Base-by-base conservation (phyloP, 2,888 invertebrate species). In the Polyploca ridens region DNA sequence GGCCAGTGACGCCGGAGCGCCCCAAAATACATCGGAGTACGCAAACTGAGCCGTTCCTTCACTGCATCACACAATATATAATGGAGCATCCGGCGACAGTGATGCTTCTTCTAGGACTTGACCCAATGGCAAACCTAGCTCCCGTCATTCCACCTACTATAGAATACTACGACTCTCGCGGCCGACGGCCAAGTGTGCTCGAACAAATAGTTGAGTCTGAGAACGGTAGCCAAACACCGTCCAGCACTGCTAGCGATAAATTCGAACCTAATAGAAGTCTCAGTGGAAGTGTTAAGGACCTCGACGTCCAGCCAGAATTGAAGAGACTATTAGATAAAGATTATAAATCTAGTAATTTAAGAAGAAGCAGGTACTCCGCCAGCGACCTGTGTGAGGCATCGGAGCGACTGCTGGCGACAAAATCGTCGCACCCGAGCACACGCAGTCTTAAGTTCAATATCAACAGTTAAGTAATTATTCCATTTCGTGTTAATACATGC, bases 11-110 rank as follows among this genome's bases (percentile, higher is more conserved):
- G 38, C 91, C 93, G 19, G 93, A 93, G 67, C 84, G 88, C 44
- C 89, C 88, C 3, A 93, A 91, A 79, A 76, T 86, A 62, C 86
- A 90, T 70, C 84, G 89, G 49, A 82, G 91, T 82, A 96, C 96
- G 13, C 96, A 96, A 87, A 96, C 96, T 4, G 96, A 96, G 70
- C 94, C 94, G 72, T 94, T 95, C 70, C 91, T 95, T 11, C 95
- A 95, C 74, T 85, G 94, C 64, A 92, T 96, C 62, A 95, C 95
- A 58, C 94, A 95, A 66, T 96, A 96, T 86, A 96, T 97, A 58
- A 89, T 96, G 80, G 95, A 96, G 70, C 96, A 97, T 89, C 97
- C 97, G 0, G 95, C 96, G 3, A 95, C 96, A 33, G 97, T 97
- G 19, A 94, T 97, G 86, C 94, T 96, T 54, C 95, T 97, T 49